Evolutionary conservation across 2,797 vertebrate genomes (phyloP).

Genomic region (Tadarida brasiliensis): DNA sequence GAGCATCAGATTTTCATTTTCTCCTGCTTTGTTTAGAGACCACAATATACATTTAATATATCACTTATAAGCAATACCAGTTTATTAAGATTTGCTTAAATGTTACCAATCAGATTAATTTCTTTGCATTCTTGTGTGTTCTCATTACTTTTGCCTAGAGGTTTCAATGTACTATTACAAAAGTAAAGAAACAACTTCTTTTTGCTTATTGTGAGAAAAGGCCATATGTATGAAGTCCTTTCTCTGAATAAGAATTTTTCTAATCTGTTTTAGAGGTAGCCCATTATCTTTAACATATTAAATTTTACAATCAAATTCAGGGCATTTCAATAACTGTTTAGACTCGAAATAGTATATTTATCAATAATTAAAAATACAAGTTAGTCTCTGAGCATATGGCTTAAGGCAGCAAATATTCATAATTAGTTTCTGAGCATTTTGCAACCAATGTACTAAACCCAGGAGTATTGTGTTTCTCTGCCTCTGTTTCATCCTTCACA

Average conservation of each 20-base stretch:
- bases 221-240: neutral
- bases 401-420: conserved; percentile 65
- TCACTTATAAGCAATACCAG: conserved; percentile 5
- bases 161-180: neutral
- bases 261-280: conserved; percentile 48
- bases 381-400: conserved; percentile 45
- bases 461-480: conserved; percentile 38
- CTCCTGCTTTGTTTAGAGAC: neutral
- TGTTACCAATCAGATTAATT: conserved; percentile 67
- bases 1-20: neutral
- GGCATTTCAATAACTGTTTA: conserved; percentile 43
- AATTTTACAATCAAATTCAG: conserved; percentile 48
- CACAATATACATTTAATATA: neutral
- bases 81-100: conserved; percentile 53
- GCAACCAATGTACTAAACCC: conserved; percentile 16
- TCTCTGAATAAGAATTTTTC: neutral
- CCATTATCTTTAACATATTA: conserved; percentile 62
- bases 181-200: conserved; percentile 56
- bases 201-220: conserved; percentile 61
- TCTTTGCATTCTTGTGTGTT: conserved; percentile 25
- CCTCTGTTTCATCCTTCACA: conserved; percentile 51
- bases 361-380: conserved; percentile 63
- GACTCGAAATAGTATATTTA: conserved; percentile 60
- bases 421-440: conserved; percentile 70
- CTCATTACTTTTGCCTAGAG: conserved; percentile 16